Conservation (phyloP, 2,113 vertebrate genomes). For the Puntigrus tetrazona region DNA sequence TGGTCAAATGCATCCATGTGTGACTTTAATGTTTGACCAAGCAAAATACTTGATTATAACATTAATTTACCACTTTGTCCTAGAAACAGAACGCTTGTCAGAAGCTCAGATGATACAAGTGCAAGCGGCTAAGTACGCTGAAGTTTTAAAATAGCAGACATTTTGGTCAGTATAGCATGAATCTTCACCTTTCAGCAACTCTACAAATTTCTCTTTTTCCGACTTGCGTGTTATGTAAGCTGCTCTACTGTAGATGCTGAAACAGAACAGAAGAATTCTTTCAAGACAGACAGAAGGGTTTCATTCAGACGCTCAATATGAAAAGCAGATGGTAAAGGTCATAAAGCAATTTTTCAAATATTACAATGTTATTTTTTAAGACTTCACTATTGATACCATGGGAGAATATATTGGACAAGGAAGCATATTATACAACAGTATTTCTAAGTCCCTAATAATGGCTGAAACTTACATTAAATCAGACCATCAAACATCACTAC, state of each 20-base stretch:
- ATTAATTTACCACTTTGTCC: too few species aligned
- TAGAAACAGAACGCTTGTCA: too few species aligned
- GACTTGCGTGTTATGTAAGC: conserved; percentile 17
- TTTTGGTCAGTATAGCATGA: not conserved
- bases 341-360: not conserved
- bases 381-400: not conserved
- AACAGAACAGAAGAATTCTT: conserved; percentile 8
- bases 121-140: too few species aligned
- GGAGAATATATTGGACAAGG: not conserved
- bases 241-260: conserved; percentile 13
- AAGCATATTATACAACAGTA: not conserved
- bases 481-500: conserved; percentile 9
- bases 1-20: too few species aligned
- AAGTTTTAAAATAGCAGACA: too few species aligned
- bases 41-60: too few species aligned
- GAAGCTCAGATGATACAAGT: too few species aligned
- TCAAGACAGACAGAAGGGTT: conserved; percentile 26
- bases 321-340: conserved; percentile 31
- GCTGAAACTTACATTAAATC: not conserved
- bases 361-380: not conserved
- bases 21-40: too few species aligned
- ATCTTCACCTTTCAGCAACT: conserved; percentile 20
- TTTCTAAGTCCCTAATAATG: not conserved
- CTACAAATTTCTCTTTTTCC: not conserved
- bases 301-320: not conserved